phyloP scores from a whole-genome alignment of 2,888 invertebrate genomes.

The Carterocephalus palaemon region DNA sequence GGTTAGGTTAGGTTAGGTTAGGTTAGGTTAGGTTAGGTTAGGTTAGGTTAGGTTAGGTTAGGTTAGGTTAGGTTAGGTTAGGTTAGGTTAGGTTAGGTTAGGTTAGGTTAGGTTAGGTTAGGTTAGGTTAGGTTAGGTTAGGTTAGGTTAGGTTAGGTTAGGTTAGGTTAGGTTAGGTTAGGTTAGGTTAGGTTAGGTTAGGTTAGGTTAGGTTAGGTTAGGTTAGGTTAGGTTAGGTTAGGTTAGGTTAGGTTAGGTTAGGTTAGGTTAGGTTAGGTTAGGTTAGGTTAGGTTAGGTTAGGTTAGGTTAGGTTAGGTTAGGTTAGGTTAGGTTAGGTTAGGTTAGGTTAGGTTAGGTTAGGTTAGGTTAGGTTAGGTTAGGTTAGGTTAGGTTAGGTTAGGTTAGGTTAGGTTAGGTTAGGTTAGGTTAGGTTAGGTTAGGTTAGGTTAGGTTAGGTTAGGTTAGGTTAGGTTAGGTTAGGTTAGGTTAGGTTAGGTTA shows the following conservation, averaged over 20 bases:
- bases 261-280: constrained; percentile 20
- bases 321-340: too few relatives aligned
- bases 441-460: too few relatives aligned
- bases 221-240: constrained; percentile 25
- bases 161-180: constrained; percentile 9
- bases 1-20: constrained; percentile 29
- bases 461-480: too few relatives aligned
- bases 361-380: too few relatives aligned
- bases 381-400: too few relatives aligned
- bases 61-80: constrained; percentile 25
- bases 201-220: constrained; percentile 20
- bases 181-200: constrained; percentile 17
- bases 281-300: constrained; percentile 16
- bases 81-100: constrained; percentile 23
- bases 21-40: constrained; percentile 15
- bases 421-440: too few relatives aligned
- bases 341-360: too few relatives aligned
- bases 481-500: too few relatives aligned
- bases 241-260: constrained; percentile 17
- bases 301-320: too few relatives aligned
- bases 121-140: constrained; percentile 2
- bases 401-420: too few relatives aligned
- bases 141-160: constrained; percentile 16
- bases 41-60: constrained; percentile 28
- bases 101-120: constrained; percentile 6